phyloP scores from a whole-genome alignment of 2,113 vertebrate species.

The Mustela lutreola region DNA sequence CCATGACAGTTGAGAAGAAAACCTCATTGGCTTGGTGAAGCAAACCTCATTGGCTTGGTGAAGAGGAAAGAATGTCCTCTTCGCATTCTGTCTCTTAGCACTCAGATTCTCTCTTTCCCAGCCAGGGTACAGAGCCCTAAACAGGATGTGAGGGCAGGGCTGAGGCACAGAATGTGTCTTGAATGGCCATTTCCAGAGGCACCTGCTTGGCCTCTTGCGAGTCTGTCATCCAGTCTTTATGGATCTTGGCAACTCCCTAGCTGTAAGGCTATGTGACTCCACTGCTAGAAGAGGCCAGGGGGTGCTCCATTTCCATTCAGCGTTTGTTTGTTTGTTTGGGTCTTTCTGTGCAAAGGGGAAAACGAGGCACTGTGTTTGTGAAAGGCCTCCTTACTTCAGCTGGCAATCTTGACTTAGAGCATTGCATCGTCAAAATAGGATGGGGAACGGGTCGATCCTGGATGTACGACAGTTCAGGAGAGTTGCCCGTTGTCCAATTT shows the following conservation, averaged over 20 bases:
- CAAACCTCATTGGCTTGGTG: conserved; percentile 32
- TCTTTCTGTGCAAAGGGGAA: conserved; percentile 21
- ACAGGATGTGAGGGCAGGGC: not conserved
- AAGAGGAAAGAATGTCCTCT: conserved; percentile 49
- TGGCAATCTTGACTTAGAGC: conserved; percentile 15
- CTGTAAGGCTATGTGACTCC: not conserved
- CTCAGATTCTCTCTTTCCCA: conserved; percentile 44
- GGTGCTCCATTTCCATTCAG: not conserved
- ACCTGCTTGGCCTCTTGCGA: not conserved
- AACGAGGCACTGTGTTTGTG: conserved; percentile 3
- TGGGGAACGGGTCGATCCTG: not conserved
- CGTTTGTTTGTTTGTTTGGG: conserved; percentile 20
- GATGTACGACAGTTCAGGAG: conserved; percentile 23
- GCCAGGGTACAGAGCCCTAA: not conserved
- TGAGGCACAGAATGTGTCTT: not conserved
- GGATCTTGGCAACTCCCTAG: conserved; percentile 49
- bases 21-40: conserved; percentile 15
- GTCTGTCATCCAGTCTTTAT: conserved; percentile 14
- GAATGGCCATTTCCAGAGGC: conserved; percentile 39
- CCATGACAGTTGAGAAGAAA: conserved; percentile 56
- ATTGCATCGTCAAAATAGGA: conserved; percentile 51
- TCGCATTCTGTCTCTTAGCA: not conserved
- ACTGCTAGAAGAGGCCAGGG: not conserved
- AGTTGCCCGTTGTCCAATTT: conserved; percentile 49
- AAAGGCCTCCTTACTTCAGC: not conserved